Base-by-base conservation (phyloP, 2,888 invertebrate genomes). In the Ichneumoninae sp. region DNA sequence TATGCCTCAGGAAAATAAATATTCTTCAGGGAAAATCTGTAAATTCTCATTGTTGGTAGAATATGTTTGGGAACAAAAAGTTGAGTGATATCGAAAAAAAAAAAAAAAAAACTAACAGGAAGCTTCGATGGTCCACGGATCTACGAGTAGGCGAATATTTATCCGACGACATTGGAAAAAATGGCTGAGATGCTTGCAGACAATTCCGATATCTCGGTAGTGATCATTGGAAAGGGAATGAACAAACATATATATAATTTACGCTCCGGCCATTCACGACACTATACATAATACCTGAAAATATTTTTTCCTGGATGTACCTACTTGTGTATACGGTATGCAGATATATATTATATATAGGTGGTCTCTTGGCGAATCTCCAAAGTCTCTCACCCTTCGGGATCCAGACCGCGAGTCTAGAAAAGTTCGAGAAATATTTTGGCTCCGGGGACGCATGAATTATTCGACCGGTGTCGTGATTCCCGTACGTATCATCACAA, bases 401-500 rank as follows among this genome's bases (percentile, higher is more conserved):
- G 1, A 40, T 71, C 44, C 50, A 54, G 74, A 79, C 76, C 70
- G 54, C 26, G 44, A 62, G 57, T 77, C 83, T 83, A 76, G 75
- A 80, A 76, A 83, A 80, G 80, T 83, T 70, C 68, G 69, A 50
- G 68, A 62, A 72, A 77, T 77, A 72, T 83, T 80, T 77, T 72
- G 83, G 76, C 83, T 77, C 70, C 80, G 60, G 62, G 52, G 72
- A 83, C 66, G 80, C 83, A 62, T 83, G 83, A 83, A 80, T 83
- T 80, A 80, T 83, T 80, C 80, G 26, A 40, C 68, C 72, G 60
- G 30, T 70, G 62, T 62, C 62, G 16, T 2, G 57, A 16, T 5
- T 6, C 10, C 36, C 22, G 33, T 52, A 33, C 33, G 8, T 7
- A 62, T n/a, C 40, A 10, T 10, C 30, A 50, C 74, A 66, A 54